These are phyloP conservation scores for Cynocephalus volans DNA, from an alignment of 2,113 vertebrate genomes.

Conservation along the genomic window DNA sequence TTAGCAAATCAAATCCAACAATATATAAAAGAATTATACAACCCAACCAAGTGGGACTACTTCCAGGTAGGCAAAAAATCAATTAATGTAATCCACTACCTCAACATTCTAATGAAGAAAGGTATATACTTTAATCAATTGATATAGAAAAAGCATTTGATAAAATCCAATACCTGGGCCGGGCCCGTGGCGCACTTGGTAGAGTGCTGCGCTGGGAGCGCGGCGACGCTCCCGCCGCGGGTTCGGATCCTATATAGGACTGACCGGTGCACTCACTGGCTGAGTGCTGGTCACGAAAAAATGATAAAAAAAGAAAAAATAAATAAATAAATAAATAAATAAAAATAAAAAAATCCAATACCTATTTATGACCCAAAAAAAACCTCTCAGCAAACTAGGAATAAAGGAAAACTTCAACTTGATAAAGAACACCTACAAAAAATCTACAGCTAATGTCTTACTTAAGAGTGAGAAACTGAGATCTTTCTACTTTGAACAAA, in stretches of 20 bases:
- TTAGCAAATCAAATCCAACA: background rate
- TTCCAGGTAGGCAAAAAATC: background rate
- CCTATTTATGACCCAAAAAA: background rate
- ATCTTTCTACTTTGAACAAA: background rate
- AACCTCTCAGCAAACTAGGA: background rate
- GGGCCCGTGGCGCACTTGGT: too few relatives aligned
- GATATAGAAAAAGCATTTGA: background rate
- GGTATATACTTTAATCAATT: background rate
- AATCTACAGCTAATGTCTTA: background rate
- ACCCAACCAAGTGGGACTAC: background rate
- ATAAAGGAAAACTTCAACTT: background rate
- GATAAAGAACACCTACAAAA: background rate
- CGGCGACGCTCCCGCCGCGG: too few relatives aligned
- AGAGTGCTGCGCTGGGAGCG: too few relatives aligned
- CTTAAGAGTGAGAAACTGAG: background rate
- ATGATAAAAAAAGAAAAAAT: too few relatives aligned
- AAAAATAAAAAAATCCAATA: background rate
- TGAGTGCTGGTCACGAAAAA: too few relatives aligned
- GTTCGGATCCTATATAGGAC: too few relatives aligned
- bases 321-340: too few relatives aligned
- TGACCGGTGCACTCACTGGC: too few relatives aligned
- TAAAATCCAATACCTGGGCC: background rate
- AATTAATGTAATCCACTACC: background rate
- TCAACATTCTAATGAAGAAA: background rate
- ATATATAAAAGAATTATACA: background rate